Percentiles rank a stretch among this genome's conserved stretches.
Conservation (phyloP, 2,113 vertebrate species). For the Oophaga pumilio region DNA sequence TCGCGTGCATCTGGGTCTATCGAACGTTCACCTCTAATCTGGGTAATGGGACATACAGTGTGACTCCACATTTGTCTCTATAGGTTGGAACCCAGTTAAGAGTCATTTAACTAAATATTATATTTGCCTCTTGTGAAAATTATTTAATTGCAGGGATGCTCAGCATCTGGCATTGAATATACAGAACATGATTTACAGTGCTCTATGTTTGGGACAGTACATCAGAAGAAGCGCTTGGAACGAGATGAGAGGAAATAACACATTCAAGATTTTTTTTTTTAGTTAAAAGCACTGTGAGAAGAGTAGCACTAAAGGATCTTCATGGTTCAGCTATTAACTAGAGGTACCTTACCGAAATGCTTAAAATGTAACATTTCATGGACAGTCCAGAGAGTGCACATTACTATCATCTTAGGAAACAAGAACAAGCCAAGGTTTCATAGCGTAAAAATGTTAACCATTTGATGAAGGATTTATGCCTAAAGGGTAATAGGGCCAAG, state of each 20-base stretch:
- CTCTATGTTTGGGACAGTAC: neutral
- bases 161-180: conserved; percentile 6
- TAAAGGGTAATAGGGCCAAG: neutral
- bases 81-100: conserved; percentile 44
- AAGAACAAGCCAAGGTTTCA: neutral
- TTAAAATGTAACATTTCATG: neutral
- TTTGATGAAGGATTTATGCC: neutral
- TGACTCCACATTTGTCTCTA: neutral
- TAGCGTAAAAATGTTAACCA: neutral
- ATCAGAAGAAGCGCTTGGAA: conserved; percentile 27
- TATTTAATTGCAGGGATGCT: neutral
- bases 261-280: conserved; percentile 9
- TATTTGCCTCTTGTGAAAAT: neutral
- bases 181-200: neutral
- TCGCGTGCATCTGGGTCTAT: too few species aligned
- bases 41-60: too few species aligned
- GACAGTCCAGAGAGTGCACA: neutral
- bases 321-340: neutral
- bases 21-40: too few species aligned
- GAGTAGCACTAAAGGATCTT: neutral
- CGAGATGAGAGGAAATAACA: conserved; percentile 12
- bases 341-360: neutral
- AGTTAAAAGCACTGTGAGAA: neutral
- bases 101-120: neutral
- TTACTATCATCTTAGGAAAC: neutral